Base-by-base conservation (phyloP, 2,113 vertebrate species). In the Martes martes region DNA sequence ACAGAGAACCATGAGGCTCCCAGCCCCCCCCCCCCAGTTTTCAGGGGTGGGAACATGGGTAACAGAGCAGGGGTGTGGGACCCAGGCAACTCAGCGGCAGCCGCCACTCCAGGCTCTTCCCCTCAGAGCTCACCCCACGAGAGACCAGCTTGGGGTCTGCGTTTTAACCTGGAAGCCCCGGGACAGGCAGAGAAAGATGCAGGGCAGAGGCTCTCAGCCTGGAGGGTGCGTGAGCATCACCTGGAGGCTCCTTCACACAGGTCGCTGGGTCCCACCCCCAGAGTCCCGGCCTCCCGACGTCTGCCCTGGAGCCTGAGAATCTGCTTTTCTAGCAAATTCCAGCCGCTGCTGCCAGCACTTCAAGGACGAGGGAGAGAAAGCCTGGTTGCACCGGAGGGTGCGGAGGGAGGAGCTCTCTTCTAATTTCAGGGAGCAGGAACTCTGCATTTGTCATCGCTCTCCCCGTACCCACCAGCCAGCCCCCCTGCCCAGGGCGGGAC, bases 241-340 rank as follows among this genome's bases (percentile, higher is more conserved):
- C 67, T 1, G 4, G 82, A 33, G 14, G 28, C 87, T 31, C 39
- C 33, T 21, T 31, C 11, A 21, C 42, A 24, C 52, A 28, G 13
- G 36, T 16, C 2, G 0, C 50, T 0, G 15, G 23, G 11, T 50
- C 47, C 52, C 16, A 4, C 36, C 1, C 57, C 18, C 13, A 14
- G 1, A 73, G 45, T 4, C 52, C 57, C 16, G 1, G 14, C 39
- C 71, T 69, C 65, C 10, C 7, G 36, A 26, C 16, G 13, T 84
- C 87, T 67, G 55, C 6, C 2, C 28, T 10, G 18, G 16, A 67
- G 61, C 47, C 91, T 10, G 5, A 69, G 39, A 84, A 81, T 80
- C 42, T 47, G 31, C 63, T 61, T 81, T 45, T 45, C 79, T 69
- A 65, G 59, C 71, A 65, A 50, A 21, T 47, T 73, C 79, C 88